These are phyloP conservation scores for Pipistrellus nathusii DNA, from an alignment of 2,797 vertebrate species.

Conservation along the genomic window DNA sequence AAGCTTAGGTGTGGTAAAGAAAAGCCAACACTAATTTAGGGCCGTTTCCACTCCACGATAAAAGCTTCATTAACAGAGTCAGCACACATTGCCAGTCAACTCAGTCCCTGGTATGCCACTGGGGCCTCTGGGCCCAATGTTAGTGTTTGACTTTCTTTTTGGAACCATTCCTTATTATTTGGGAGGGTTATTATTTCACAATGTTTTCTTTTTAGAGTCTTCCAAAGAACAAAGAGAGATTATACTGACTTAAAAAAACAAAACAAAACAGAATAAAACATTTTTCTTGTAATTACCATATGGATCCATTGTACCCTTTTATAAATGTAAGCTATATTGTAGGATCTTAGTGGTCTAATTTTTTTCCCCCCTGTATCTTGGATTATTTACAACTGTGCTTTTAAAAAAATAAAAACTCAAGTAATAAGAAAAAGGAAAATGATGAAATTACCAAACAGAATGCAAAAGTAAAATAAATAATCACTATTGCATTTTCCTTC, in stretches of 20 bases:
- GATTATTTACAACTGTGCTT: slow-evolving; percentile 42
- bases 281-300: slow-evolving; percentile 7
- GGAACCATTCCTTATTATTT: neutral
- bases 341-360: neutral
- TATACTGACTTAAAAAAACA: neutral
- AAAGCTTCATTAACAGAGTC: neutral
- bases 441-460: slow-evolving; percentile 8
- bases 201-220: slow-evolving; percentile 43
- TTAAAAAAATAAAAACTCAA: neutral
- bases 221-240: slow-evolving; percentile 51
- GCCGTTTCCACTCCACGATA: neutral
- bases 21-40: neutral
- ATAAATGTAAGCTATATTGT: neutral
- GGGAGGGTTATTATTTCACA: neutral
- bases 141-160: neutral
- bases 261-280: neutral
- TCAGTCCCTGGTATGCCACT: neutral
- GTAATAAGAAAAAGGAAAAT: slow-evolving; percentile 5
- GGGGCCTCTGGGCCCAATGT: neutral
- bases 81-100: neutral
- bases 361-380: neutral
- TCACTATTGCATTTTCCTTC: neutral
- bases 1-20: neutral
- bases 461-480: neutral
- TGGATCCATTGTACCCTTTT: neutral